A percentile compares a stretch with the other conserved stretches of the same genome.
Evolutionary conservation across 2,113 vertebrate species (phyloP).

Genomic region (Oreochromis tanganicae): DNA sequence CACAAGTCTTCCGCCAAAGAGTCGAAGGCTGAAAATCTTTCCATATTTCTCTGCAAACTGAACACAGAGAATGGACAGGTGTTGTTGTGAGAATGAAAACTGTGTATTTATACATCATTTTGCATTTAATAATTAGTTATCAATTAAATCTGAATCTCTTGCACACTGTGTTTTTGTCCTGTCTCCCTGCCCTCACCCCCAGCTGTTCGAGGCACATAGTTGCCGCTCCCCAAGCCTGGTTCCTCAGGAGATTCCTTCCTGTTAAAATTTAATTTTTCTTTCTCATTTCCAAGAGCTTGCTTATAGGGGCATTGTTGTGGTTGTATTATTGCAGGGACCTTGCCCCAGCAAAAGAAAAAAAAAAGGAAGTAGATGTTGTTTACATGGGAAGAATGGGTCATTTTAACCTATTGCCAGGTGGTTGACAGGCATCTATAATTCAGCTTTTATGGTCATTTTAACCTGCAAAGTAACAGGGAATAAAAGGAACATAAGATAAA

Average conservation of each 20-base stretch:
- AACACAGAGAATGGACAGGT: not conserved
- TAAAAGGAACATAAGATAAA: not conserved
- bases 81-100: not conserved
- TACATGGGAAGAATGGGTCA: not conserved
- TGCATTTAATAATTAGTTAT: not conserved
- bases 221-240: not conserved
- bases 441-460: not conserved
- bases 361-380: not conserved
- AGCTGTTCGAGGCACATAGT: fast-evolving
- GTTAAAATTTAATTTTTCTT: not conserved
- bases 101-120: not conserved
- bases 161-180: not conserved
- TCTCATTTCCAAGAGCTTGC: not conserved
- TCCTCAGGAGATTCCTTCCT: not conserved
- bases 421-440: too few species aligned
- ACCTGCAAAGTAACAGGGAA: not conserved
- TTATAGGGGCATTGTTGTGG: not conserved
- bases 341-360: not conserved
- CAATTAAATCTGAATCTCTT: not conserved
- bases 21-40: not conserved
- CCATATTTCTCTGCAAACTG: not conserved
- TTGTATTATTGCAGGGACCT: not conserved
- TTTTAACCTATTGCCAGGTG: too few species aligned
- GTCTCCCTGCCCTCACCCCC: not conserved
- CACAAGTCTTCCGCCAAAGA: not conserved